phyloP scores from a whole-genome alignment of 2,888 invertebrate species.

The Copidosoma aretas region DNA sequence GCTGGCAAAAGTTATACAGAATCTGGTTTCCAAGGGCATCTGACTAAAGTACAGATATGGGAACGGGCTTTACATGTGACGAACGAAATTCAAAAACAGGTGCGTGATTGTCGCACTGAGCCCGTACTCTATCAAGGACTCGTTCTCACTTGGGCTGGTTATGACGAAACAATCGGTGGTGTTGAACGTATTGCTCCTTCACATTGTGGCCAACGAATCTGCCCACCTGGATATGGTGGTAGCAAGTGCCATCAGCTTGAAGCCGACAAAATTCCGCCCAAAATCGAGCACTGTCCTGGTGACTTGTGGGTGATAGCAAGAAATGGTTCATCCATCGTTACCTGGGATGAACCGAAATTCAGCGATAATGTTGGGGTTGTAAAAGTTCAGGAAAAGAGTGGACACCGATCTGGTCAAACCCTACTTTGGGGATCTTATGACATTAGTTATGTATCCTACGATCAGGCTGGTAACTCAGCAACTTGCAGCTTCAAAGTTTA shows the following conservation, averaged over 20 bases:
- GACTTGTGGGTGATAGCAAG: constrained; percentile 93
- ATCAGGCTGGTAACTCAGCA: constrained; percentile 90
- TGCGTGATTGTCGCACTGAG: constrained; percentile 89
- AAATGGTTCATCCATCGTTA: constrained; percentile 88
- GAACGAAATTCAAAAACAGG: constrained; percentile 92
- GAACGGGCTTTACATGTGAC: constrained; percentile 88
- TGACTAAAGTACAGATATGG: constrained; percentile 95
- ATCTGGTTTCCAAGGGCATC: constrained; percentile 92
- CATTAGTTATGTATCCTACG: constrained; percentile 91
- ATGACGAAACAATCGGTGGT: constrained; percentile 86
- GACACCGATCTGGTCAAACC: constrained; percentile 86
- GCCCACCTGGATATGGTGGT: constrained; percentile 87
- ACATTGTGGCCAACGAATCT: constrained; percentile 87
- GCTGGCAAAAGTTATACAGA: constrained; percentile 81
- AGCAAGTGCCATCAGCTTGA: constrained; percentile 83
- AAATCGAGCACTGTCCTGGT: constrained; percentile 88
- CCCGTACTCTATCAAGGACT: constrained; percentile 87
- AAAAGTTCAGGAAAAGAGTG: constrained; percentile 82
- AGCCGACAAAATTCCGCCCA: constrained; percentile 84
- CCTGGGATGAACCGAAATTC: constrained; percentile 91
- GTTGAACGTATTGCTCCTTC: constrained; percentile 92
- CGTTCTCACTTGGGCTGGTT: constrained; percentile 91
- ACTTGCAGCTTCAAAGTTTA: constrained; percentile 91
- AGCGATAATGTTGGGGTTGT: constrained; percentile 86
- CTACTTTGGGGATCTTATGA: constrained; percentile 91